Conservation (phyloP, 2,797 vertebrate genomes). For the Furcifer pardalis region DNA sequence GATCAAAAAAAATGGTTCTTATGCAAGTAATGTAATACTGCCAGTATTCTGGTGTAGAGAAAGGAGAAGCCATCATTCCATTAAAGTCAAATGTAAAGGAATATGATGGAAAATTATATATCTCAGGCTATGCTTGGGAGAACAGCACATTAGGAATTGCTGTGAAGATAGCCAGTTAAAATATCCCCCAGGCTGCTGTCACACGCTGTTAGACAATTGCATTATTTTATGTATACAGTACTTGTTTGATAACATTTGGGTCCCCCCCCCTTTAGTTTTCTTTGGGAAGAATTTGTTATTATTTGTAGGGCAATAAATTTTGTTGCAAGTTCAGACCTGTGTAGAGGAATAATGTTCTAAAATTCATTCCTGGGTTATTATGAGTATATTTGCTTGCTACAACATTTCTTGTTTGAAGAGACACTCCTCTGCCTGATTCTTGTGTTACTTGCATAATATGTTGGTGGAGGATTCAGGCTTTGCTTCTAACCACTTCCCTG, state of each 20-base stretch:
- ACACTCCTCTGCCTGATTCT: neutral
- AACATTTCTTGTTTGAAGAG: neutral
- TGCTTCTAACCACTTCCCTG: neutral
- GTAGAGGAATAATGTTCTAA: slow-evolving; percentile 9
- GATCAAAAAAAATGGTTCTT: slow-evolving; percentile 40
- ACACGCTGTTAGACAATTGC: slow-evolving; percentile 43
- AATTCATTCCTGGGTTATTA: neutral
- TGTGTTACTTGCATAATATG: neutral
- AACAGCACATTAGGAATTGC: slow-evolving; percentile 57
- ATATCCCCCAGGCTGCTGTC: slow-evolving; percentile 61
- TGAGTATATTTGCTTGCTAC: neutral
- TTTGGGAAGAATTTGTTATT: slow-evolving; percentile 2
- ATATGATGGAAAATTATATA: slow-evolving; percentile 75
- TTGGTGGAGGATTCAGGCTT: neutral
- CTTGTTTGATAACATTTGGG: slow-evolving; percentile 48
- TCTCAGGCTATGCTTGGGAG: slow-evolving; percentile 63
- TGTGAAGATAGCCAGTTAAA: slow-evolving; percentile 67
- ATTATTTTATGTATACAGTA: slow-evolving; percentile 59
- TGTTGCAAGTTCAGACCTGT: neutral
- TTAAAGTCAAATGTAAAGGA: slow-evolving; percentile 71
- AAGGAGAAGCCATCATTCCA: slow-evolving; percentile 71
- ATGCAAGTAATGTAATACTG: slow-evolving; percentile 51
- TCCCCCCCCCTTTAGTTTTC: slow-evolving; percentile 7
- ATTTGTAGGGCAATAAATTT: slow-evolving; percentile 10
- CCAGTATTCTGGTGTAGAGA: slow-evolving; percentile 66